A percentile compares a stretch with the other conserved stretches of the same genome.
These are phyloP conservation scores for Chauna torquata DNA, from an alignment of 2,113 vertebrate genomes.

Conservation along the genomic window DNA sequence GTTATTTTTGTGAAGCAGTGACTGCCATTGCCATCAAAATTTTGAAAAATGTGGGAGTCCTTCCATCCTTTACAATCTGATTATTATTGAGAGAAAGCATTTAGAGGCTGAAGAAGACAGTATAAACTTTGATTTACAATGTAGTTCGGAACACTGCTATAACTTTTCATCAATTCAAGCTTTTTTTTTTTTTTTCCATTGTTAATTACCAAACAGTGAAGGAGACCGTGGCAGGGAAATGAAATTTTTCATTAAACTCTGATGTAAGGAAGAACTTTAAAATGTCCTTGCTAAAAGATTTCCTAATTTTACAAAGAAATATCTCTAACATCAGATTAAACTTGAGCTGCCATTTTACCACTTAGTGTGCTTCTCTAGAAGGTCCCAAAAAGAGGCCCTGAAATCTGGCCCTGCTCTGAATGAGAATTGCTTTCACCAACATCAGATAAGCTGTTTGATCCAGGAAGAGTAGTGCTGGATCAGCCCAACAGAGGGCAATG, in stretches of 20 bases:
- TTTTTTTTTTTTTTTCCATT: neutral
- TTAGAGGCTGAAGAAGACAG: neutral
- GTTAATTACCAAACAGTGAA: neutral
- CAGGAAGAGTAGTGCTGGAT: neutral
- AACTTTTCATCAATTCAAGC: neutral
- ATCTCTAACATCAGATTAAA: neutral
- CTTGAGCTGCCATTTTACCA: neutral
- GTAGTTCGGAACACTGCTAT: neutral
- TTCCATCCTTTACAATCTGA: neutral
- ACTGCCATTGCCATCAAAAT: neutral
- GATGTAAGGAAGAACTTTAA: neutral
- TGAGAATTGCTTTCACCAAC: neutral
- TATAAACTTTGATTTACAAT: neutral
- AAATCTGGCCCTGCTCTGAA: neutral
- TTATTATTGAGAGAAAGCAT: neutral
- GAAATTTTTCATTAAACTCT: neutral
- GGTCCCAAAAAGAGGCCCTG: neutral
- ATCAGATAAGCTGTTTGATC: neutral
- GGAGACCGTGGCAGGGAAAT: neutral
- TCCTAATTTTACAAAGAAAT: neutral
- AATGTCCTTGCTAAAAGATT: neutral
- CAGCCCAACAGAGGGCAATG: neutral
- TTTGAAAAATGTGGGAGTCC: neutral
- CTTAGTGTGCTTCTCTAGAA: neutral
- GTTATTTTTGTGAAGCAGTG: neutral